phyloP scores from a whole-genome alignment of 2,888 invertebrate species.

The Hypomecis punctinalis region DNA sequence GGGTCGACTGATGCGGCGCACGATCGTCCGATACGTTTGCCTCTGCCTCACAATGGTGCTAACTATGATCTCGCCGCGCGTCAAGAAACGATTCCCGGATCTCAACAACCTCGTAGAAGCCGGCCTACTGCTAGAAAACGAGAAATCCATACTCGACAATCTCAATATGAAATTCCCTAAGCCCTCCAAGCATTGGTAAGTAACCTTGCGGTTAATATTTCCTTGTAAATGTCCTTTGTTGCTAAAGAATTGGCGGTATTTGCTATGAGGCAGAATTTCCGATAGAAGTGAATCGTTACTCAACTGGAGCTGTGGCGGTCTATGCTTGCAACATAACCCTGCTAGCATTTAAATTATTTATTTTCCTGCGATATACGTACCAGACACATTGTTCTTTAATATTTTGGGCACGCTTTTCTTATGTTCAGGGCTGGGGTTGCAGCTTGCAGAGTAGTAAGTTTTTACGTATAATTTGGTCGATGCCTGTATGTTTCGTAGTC shows the following conservation, averaged over 20 bases:
- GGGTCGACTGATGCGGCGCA: slow-evolving; percentile 92
- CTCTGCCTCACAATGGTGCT: slow-evolving; percentile 95
- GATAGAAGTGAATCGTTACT: not conserved
- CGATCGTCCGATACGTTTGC: slow-evolving; percentile 93
- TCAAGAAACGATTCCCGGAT: slow-evolving; percentile 95
- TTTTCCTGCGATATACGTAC: not conserved
- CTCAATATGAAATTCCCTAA: slow-evolving; percentile 93
- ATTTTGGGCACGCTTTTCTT: slow-evolving; percentile 26
- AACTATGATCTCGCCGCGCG: slow-evolving; percentile 93
- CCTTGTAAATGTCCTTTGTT: slow-evolving; percentile 5
- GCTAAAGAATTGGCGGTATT: not conserved
- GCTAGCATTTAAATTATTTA: not conserved
- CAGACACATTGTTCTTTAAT: not conserved
- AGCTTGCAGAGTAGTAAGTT: slow-evolving; percentile 29
- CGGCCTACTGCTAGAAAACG: slow-evolving; percentile 92
- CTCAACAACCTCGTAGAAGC: slow-evolving; percentile 93
- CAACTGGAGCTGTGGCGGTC: not conserved
- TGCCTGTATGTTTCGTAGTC: not conserved
- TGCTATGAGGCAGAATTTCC: not conserved
- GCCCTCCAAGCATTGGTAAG: slow-evolving; percentile 94
- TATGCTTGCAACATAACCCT: not conserved
- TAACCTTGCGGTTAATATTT: slow-evolving; percentile 15
- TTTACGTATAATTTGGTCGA: slow-evolving; percentile 7
- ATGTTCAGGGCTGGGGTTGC: slow-evolving; percentile 24
- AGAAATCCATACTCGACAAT: slow-evolving; percentile 90